Evolutionary conservation across 2,113 vertebrate species (phyloP).

Genomic region (Ailuropoda melanoleuca): DNA sequence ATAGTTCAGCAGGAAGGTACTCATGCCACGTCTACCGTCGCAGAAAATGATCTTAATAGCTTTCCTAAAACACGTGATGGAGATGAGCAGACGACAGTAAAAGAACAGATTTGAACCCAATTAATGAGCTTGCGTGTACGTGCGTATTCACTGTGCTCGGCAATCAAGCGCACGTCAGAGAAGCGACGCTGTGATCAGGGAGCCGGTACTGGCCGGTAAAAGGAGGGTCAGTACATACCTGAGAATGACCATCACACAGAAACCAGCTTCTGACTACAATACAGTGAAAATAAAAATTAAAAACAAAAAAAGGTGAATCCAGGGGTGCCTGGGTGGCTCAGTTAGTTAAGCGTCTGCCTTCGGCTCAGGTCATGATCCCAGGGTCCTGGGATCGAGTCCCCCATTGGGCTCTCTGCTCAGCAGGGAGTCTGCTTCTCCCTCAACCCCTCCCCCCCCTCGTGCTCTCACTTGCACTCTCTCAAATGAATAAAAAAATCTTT

Average conservation of each 20-base stretch:
- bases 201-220: neutral
- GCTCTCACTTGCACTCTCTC: too few relatives aligned
- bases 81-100: neutral
- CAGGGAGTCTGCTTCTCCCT: neutral
- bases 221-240: neutral
- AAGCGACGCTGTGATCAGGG: accelerated
- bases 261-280: neutral
- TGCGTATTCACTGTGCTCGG: neutral
- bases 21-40: neutral
- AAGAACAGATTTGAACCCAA: neutral
- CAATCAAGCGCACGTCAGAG: neutral
- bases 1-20: neutral
- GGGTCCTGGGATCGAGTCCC: too few relatives aligned
- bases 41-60: neutral
- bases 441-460: too few relatives aligned
- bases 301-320: neutral
- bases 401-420: too few relatives aligned
- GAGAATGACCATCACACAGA: neutral
- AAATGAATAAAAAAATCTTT: too few relatives aligned
- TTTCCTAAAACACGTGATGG: neutral
- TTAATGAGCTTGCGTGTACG: neutral
- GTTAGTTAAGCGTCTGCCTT: too few relatives aligned
- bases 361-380: too few relatives aligned
- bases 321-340: too few relatives aligned
- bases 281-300: neutral